Conservation (phyloP, 2,888 invertebrate genomes). For the Troides helena region DNA sequence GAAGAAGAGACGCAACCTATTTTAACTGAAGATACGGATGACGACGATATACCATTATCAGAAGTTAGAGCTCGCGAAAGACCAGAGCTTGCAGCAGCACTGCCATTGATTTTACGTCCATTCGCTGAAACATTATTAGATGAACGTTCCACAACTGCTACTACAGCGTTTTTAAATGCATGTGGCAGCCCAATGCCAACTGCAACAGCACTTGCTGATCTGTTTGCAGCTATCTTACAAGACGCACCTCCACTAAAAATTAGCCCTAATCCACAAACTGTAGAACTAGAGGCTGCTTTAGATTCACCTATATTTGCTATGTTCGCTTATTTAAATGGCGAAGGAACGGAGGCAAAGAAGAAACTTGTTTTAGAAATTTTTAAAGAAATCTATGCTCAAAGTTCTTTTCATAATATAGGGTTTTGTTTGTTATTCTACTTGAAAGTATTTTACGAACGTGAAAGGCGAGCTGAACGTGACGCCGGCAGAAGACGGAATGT, state of each 20-base stretch:
- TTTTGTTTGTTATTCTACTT: conserved; percentile 94
- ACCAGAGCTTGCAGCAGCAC: conserved; percentile 75
- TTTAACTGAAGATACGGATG: conserved; percentile 83
- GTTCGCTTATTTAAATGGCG: conserved; percentile 87
- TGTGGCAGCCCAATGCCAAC: conserved; percentile 66
- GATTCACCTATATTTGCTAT: conserved; percentile 92
- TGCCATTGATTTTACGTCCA: conserved; percentile 67
- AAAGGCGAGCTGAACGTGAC: conserved; percentile 69
- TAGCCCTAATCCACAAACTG: conserved; percentile 69
- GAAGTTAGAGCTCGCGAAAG: conserved; percentile 86
- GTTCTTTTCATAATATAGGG: conserved; percentile 86
- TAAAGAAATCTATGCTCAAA: conserved; percentile 87
- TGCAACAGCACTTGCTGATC: conserved; percentile 65
- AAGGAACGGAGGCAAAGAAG: conserved; percentile 86
- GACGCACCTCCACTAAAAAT: conserved; percentile 76
- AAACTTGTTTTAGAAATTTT: conserved; percentile 89
- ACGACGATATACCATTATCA: conserved; percentile 88
- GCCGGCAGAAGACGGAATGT: conserved; percentile 78
- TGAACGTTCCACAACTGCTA: conserved; percentile 63
- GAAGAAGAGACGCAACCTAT: conserved; percentile 84
- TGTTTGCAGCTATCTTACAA: conserved; percentile 71
- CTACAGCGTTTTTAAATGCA: conserved; percentile 63
- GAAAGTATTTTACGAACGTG: conserved; percentile 85
- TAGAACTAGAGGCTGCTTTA: conserved; percentile 83
- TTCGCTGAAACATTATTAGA: conserved; percentile 72